Conservation (phyloP, 2,113 vertebrate genomes). For the Mormyrus lacerda region DNA sequence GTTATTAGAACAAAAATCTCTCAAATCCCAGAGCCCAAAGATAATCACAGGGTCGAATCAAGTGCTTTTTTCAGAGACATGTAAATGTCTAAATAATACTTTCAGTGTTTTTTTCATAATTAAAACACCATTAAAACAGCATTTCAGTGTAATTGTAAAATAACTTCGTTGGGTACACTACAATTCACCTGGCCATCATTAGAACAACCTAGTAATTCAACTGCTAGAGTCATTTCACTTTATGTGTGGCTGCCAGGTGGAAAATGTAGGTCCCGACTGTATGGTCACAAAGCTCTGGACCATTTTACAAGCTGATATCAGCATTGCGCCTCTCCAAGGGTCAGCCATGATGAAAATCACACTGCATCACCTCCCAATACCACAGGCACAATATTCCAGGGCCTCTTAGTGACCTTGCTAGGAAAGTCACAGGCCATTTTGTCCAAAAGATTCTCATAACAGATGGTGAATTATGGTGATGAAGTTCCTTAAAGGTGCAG, state of each 20-base stretch:
- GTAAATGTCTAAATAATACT: neutral
- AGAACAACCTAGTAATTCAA: neutral
- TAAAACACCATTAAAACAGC: neutral
- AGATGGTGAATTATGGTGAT: slow-evolving; percentile 5
- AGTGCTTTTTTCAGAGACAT: neutral
- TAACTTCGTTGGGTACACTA: neutral
- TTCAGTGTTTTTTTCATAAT: neutral
- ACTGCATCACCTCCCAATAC: neutral
- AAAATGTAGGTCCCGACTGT: neutral
- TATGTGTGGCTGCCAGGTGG: neutral
- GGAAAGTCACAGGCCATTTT: neutral
- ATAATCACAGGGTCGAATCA: neutral
- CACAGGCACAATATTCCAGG: neutral
- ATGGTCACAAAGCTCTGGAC: neutral
- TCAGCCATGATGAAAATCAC: neutral
- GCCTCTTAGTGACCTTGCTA: neutral
- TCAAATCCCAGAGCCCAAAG: neutral
- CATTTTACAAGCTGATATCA: neutral
- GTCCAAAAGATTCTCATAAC: neutral
- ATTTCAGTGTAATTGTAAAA: neutral
- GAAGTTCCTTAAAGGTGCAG: slow-evolving; percentile 8
- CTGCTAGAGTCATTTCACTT: neutral
- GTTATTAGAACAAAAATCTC: neutral
- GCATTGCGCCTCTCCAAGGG: neutral
- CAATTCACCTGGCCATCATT: neutral